Evolutionary conservation across 2,888 invertebrate species (phyloP), one percentile per base, ranked within the genome.

Genomic region (Sceliomorpha sp.): DNA sequence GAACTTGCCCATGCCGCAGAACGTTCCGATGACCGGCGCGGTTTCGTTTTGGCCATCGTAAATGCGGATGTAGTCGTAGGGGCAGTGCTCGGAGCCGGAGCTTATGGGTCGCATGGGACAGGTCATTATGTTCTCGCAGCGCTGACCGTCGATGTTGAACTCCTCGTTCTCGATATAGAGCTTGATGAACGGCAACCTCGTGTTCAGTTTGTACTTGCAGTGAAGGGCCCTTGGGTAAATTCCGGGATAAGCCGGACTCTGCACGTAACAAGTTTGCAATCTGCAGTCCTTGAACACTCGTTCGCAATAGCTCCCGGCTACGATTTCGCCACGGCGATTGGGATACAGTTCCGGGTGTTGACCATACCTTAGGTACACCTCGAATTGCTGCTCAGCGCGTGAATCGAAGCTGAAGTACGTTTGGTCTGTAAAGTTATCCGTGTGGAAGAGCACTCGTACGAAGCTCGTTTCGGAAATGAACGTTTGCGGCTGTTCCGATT

Each of bases 401-500:
- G 94, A 93, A 84, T 95, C 95, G 86, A 95, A 95, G 80, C 94
- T 94, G 88, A 95, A 94, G 89, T 95, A 95, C 1, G 95, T 95
- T 89, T 97, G 96, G 88, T 96, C 96, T 39, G 97, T 96, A 89
- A 96, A 97, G 90, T 96, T 96, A 88, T 97, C 96, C 31, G 95
- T 95, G 86, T 96, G 96, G 89, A 97, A 97, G 73, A 96, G 92
- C 70, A 97, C 93, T 88, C 96, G 95, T 59, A 97, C 96, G 89
- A 96, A 96, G 87, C 95, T 96, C 51, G 97, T 97, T 89, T 97
- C 97, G 48, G 96, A 97, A 89, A 97, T 97, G 90, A 97, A 97
- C 17, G 96, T 96, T 89, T 97, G 96, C 0, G 96, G 96, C 81
- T 97, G 96, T 83, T 97, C 97, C 44, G 95, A 96, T 88, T 97